phyloP scores from a whole-genome alignment of 2,888 invertebrate species.

The Creontiades dilutus region DNA sequence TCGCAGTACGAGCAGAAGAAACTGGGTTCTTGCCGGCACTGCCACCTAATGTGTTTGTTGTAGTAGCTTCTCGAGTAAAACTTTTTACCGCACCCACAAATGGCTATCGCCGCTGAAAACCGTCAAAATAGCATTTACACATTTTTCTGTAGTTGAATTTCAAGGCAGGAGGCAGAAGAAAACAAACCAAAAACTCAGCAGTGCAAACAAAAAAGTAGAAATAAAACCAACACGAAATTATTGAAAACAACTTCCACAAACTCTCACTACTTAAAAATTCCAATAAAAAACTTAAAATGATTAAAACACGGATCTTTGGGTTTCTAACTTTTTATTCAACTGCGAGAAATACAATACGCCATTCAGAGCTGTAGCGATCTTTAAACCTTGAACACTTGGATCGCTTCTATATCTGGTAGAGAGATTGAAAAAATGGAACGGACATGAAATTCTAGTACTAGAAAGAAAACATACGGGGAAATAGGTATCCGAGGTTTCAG shows the following conservation, averaged over 20 bases:
- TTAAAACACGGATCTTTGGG: neutral
- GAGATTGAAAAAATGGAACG: no score
- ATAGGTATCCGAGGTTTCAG: no score
- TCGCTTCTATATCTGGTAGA: no score
- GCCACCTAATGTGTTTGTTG: constrained; percentile 66
- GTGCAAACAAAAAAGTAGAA: constrained; percentile 7
- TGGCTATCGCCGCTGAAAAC: constrained; percentile 45
- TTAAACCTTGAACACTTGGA: no score
- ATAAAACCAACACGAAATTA: constrained; percentile 25
- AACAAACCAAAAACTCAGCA: constrained; percentile 27
- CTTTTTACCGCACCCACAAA: constrained; percentile 71
- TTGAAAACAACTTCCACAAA: constrained; percentile 44
- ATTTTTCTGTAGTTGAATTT: neutral
- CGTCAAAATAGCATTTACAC: constrained; percentile 37
- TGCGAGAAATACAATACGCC: no score
- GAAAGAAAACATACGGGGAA: no score
- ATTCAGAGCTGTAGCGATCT: no score
- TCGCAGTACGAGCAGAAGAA: constrained; percentile 66
- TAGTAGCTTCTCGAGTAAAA: constrained; percentile 66
- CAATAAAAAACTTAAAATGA: constrained; percentile 9
- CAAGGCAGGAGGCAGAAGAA: neutral
- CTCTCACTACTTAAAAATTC: neutral
- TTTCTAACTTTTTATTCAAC: neutral
- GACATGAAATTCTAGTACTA: no score
- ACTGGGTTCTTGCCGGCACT: constrained; percentile 71